A percentile compares a stretch with the other conserved stretches of the same genome.
phyloP scores from a whole-genome alignment of 2,888 invertebrate genomes.

The Amorpha juglandis region DNA sequence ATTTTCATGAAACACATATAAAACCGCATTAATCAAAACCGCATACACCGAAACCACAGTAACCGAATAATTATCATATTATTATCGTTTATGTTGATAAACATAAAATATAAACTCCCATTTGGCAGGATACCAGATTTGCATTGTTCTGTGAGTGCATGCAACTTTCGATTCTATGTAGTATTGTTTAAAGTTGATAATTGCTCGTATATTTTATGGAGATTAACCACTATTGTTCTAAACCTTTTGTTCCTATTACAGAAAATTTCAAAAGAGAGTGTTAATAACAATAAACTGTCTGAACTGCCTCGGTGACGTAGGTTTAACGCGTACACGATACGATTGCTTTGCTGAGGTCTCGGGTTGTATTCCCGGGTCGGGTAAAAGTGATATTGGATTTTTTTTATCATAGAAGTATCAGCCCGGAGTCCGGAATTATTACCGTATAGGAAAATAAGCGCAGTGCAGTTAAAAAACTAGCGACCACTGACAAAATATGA shows the following conservation, averaged over 20 bases:
- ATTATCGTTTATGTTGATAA: slow-evolving; percentile 15
- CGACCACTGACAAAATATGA: too few species aligned
- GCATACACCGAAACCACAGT: slow-evolving; percentile 4
- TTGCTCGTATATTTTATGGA: neutral
- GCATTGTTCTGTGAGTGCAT: neutral
- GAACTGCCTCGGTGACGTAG: too few species aligned
- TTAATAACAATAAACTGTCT: too few species aligned
- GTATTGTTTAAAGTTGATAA: neutral
- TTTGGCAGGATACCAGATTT: slow-evolving; percentile 9
- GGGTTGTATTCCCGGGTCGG: too few species aligned
- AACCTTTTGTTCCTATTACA: slow-evolving; percentile 3
- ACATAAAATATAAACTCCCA: neutral
- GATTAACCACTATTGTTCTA: slow-evolving; percentile 1
- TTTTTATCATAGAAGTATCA: too few species aligned
- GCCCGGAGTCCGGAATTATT: too few species aligned
- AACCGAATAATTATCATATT: slow-evolving; percentile 14
- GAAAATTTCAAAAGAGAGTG: neutral
- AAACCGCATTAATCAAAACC: slow-evolving; percentile 1
- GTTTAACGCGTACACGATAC: too few species aligned
- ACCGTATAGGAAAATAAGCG: too few species aligned
- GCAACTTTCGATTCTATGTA: neutral
- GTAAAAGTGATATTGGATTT: too few species aligned
- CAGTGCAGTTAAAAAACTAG: too few species aligned
- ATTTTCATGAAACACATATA: neutral
- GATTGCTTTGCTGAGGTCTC: too few species aligned